A percentile compares a stretch with the other conserved stretches of the same genome.
These are phyloP conservation scores for Anoplopoma fimbria DNA, from an alignment of 2,113 vertebrate species.

Conservation along the genomic window DNA sequence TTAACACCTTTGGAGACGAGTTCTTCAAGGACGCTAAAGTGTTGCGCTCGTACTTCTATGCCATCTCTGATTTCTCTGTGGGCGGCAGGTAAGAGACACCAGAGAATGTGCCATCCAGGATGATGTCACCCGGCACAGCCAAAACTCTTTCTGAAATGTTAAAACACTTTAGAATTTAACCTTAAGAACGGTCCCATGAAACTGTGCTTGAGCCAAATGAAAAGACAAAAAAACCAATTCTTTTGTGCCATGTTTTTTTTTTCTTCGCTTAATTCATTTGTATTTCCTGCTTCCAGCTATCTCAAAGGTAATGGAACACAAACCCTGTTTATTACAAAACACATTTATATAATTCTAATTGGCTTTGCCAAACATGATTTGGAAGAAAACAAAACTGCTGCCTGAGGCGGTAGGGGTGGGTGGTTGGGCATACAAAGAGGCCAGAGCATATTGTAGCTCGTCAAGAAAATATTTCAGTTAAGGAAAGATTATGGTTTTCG, in stretches of 20 bases:
- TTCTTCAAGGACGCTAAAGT: constrained; percentile 95
- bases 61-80: constrained; percentile 94
- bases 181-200: not conserved
- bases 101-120: constrained; percentile 2
- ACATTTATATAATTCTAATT: constrained; percentile 3
- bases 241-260: not conserved
- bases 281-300: not conserved
- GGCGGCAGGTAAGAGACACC: constrained; percentile 90
- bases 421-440: not conserved
- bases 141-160: constrained; percentile 9
- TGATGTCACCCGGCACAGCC: constrained; percentile 1
- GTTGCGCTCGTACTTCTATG: constrained; percentile 93
- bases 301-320: not conserved
- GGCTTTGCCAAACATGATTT: constrained; percentile 13
- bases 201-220: not conserved
- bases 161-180: constrained; percentile 3
- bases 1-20: constrained; percentile 96
- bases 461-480: not conserved
- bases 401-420: not conserved
- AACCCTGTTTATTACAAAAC: not conserved
- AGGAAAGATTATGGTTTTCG: not conserved
- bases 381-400: not conserved
- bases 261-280: not conserved
- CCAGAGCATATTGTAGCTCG: not conserved
- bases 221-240: not conserved